These are phyloP conservation scores for Microcebus ravelobensis DNA, from an alignment of 2,113 vertebrate species.

Conservation along the genomic window DNA sequence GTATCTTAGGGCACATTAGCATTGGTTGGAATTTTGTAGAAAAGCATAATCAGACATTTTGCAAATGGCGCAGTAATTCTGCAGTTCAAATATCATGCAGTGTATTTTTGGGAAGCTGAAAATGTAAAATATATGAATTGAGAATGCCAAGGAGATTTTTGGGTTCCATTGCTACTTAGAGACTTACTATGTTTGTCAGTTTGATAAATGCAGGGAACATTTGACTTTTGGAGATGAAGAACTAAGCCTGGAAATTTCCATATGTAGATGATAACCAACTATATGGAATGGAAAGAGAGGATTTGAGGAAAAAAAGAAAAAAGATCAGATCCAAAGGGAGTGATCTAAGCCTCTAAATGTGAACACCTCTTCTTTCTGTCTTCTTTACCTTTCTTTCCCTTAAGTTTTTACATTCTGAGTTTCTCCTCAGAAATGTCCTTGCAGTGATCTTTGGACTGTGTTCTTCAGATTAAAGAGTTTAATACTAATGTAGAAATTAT, in stretches of 20 bases:
- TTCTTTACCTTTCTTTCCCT: not conserved
- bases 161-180: not conserved
- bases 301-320: not conserved
- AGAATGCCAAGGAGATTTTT: not conserved
- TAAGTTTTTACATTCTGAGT: not conserved
- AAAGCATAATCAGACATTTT: constrained; percentile 15
- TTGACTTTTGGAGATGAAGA: not conserved
- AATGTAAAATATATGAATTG: not conserved
- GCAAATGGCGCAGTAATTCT: not conserved
- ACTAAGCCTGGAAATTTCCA: not conserved
- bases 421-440: not conserved
- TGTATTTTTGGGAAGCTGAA: not conserved
- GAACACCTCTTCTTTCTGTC: not conserved
- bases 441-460: not conserved
- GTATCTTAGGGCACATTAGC: constrained; percentile 56
- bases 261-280: not conserved
- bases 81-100: constrained; percentile 24
- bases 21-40: not conserved
- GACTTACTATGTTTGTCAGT: not conserved
- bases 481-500: not conserved
- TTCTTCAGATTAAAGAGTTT: constrained; percentile 9
- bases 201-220: not conserved
- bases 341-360: not conserved
- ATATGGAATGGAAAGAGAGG: not conserved
- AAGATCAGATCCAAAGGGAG: not conserved